phyloP scores from a whole-genome alignment of 2,888 invertebrate genomes.

The Thymelicus lineola region DNA sequence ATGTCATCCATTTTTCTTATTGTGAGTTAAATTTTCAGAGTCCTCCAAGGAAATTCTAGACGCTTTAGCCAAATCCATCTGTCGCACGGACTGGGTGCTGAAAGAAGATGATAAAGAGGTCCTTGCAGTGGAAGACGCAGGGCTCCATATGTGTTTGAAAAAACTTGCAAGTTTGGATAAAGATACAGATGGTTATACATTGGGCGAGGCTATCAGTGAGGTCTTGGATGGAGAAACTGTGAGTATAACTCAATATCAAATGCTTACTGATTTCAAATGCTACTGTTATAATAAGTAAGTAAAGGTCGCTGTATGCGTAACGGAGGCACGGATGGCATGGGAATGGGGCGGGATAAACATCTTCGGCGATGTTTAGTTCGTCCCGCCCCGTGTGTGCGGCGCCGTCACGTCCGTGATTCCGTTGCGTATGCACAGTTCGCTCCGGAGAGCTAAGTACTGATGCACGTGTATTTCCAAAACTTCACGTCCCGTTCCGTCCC shows the following conservation, averaged over 20 bases:
- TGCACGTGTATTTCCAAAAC: too few species aligned
- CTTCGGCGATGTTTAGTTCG: too few species aligned
- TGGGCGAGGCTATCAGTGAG: constrained; percentile 85
- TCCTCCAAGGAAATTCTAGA: constrained; percentile 66
- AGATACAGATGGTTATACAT: constrained; percentile 74
- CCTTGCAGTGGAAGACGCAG: constrained; percentile 89
- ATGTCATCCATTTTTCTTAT: neutral
- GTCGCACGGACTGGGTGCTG: constrained; percentile 83
- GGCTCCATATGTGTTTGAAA: constrained; percentile 91
- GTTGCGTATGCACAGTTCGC: too few species aligned
- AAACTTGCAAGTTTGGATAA: constrained; percentile 89
- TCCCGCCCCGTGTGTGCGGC: too few species aligned
- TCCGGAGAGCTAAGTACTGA: too few species aligned
- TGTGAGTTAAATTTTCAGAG: constrained; percentile 53
- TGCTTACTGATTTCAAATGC: too few species aligned
- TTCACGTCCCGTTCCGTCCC: too few species aligned
- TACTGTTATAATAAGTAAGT: too few species aligned
- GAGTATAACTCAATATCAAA: constrained; percentile 50
- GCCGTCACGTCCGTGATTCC: too few species aligned
- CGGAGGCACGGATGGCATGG: too few species aligned
- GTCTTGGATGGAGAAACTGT: constrained; percentile 84
- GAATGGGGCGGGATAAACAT: too few species aligned
- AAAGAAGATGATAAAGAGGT: constrained; percentile 72
- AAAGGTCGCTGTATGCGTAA: too few species aligned
- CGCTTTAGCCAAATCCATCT: constrained; percentile 66